phyloP scores from a whole-genome alignment of 2,888 invertebrate genomes.

The Drosophila algonquin region DNA sequence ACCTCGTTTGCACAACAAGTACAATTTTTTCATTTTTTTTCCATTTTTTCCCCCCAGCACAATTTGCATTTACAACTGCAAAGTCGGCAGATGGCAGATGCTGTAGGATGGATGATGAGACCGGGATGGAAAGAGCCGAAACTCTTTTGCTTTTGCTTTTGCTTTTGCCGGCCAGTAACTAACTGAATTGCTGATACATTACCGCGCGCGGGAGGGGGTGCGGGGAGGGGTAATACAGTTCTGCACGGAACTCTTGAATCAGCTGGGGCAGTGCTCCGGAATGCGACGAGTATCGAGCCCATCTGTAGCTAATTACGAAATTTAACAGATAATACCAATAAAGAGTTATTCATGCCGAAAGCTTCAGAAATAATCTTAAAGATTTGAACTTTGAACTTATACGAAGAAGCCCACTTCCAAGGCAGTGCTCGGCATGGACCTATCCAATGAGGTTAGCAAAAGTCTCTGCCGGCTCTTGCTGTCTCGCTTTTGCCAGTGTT shows the following conservation, averaged over 20 bases:
- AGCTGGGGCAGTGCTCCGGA: neutral
- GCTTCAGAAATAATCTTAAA: neutral
- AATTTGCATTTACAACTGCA: conserved; percentile 35
- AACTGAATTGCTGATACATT: conserved; percentile 35
- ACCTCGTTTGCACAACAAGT: conserved; percentile 75
- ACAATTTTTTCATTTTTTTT: conserved; percentile 38
- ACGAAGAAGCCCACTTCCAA: too few species aligned
- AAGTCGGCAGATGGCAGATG: neutral
- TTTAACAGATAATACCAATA: too few species aligned
- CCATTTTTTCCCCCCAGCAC: conserved; percentile 1
- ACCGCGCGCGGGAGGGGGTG: conserved; percentile 5
- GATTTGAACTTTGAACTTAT: too few species aligned
- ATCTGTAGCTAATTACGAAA: too few species aligned
- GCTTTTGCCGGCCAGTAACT: conserved; percentile 24
- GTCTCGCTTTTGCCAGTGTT: too few species aligned
- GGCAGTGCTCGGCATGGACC: too few species aligned
- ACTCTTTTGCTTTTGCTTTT: conserved; percentile 17
- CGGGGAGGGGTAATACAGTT: too few species aligned
- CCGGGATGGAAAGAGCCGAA: conserved; percentile 7
- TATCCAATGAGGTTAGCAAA: too few species aligned
- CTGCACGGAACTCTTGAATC: neutral
- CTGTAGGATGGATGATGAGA: conserved; percentile 13
- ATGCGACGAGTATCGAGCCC: neutral
- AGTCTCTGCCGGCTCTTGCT: too few species aligned
- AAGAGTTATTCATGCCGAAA: neutral